These are phyloP conservation scores for Campoplex nolae DNA, from an alignment of 2,888 invertebrate species.

Conservation along the genomic window DNA sequence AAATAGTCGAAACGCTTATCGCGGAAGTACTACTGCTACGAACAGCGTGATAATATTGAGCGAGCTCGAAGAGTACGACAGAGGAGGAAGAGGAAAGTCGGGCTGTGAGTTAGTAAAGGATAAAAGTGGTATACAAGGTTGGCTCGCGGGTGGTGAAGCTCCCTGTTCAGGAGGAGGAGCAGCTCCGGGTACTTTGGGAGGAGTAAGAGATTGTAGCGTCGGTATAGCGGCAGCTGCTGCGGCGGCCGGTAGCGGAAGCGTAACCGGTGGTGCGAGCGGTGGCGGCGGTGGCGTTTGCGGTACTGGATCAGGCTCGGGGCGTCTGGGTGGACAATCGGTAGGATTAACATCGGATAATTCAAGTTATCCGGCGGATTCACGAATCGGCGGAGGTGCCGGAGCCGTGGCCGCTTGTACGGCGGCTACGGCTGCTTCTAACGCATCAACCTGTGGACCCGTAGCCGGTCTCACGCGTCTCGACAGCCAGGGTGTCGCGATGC, in stretches of 20 bases:
- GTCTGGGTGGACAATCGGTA: conserved; percentile 78
- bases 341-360: conserved; percentile 68
- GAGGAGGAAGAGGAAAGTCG: conserved; percentile 32
- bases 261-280: conserved; percentile 81
- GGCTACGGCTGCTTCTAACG: conserved; percentile 82
- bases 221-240: conserved; percentile 73
- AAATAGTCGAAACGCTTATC: conserved; percentile 65
- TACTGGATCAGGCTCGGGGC: conserved; percentile 84
- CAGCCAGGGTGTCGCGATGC: conserved; percentile 88
- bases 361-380: conserved; percentile 84
- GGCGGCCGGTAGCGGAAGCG: conserved; percentile 68
- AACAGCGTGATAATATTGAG: conserved; percentile 58
- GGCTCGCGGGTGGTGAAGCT: conserved; percentile 70
- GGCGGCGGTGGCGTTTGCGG: conserved; percentile 61
- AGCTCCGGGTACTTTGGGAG: conserved; percentile 65
- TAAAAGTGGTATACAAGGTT: conserved; percentile 58
- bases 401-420: conserved; percentile 84
- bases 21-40: conserved; percentile 61
- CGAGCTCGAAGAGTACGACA: conserved; percentile 63
- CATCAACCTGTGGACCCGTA: conserved; percentile 85
- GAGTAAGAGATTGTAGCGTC: conserved; percentile 46
- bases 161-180: conserved; percentile 70
- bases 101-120: conserved; percentile 50
- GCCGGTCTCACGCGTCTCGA: conserved; percentile 84
- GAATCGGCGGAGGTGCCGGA: conserved; percentile 86